Base-by-base conservation (phyloP, 2,888 invertebrate species). In the Lepidochitona cinerea region DNA sequence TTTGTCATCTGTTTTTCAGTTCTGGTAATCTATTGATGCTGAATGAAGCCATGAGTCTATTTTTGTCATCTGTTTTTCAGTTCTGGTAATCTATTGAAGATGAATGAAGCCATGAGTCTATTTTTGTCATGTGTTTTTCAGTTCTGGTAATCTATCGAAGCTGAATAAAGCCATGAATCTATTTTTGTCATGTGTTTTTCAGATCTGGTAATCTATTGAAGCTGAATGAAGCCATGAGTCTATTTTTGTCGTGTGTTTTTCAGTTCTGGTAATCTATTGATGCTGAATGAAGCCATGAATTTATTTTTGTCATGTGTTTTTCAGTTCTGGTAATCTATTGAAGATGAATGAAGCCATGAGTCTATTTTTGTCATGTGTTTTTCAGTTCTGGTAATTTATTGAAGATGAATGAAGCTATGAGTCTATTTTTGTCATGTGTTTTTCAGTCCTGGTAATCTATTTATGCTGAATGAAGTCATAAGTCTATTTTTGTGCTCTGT, bases 11-110 rank as follows among this genome's bases (percentile, higher is more conserved):
- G n/a, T n/a, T n/a, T 81, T 81, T 35, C 81, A 92, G 92, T 76
- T 94, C 95, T 83, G 99, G 99, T 6, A 96, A 98, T 91, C 92
- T 99, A 23, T 92, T 94, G 78, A 93, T 94, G 71, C 94, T 98
- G 76, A 96, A 96, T 86, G 93, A 93, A 83, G 95, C 96, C 0
- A 95, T 98, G 93, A 94, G 94, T 76, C 93, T n/a, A n/a, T n/a
- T n/a, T n/a, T n/a, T n/a, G n/a, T n/a, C n/a, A n/a, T n/a, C n/a
- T n/a, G n/a, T n/a, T n/a, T 81, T 81, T 35, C 81, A 92, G 92
- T 76, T 94, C 95, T 83, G 99, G 99, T 6, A 96, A 98, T 91
- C 92, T 99, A 23, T 92, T 94, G 78, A 93, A 94, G 71, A 94
- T 98, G 76, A 96, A 96, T 86, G 93, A 93, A 83, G 95, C 96